Base-by-base conservation (phyloP, 2,113 vertebrate species). In the Pollimyrus isidori region DNA sequence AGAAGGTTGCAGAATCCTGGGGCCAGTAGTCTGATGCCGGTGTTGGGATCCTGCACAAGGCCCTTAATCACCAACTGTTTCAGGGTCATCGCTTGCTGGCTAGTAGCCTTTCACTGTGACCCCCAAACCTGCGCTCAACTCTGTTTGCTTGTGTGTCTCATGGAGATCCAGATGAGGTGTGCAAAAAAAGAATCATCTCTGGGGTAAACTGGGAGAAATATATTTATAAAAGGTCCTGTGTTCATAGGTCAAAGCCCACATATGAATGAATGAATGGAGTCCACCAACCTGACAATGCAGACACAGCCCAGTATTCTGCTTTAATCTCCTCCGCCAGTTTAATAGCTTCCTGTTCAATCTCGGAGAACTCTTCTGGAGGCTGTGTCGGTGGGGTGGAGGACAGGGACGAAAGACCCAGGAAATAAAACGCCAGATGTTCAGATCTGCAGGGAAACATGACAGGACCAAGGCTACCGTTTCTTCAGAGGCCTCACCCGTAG, bases 261-360 rank as follows among this genome's bases (percentile, higher is more conserved):
- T 30, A 23, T 1, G 9, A 21, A 84, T 42, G 42, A 84, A 35
- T 35, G n/a, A n/a, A 76, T 76, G 35, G 50, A 15, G 5, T 19
- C 17, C 87, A 91, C 96, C 94, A 91, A 98, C 98, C 98, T 1
- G 98, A 97, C 91, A 99, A 95, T 0, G 98, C 97, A 0, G 98
- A 99, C 26, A 99, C 94, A 0, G 97, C 96, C 98, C 98, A 99
- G 30, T 97, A 99, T 89, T 99, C 98, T 0, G 98, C 98, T 58
- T 94, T 96, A 90, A 99, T 98, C 94, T 99, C 98, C 53, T 97
- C 96, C 2, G 98, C 97, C 88, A 99, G 88, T 93, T 96, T 96
- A 89, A 99, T 92, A 0, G 98, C 97, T 0, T 99, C 98, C 91
- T 96, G 96, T 93, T 99, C 98, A 7, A 98, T 97, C 88, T 94